Evolutionary conservation across 2,888 invertebrate genomes (phyloP).

Genomic region (Phanerotoma sp.): DNA sequence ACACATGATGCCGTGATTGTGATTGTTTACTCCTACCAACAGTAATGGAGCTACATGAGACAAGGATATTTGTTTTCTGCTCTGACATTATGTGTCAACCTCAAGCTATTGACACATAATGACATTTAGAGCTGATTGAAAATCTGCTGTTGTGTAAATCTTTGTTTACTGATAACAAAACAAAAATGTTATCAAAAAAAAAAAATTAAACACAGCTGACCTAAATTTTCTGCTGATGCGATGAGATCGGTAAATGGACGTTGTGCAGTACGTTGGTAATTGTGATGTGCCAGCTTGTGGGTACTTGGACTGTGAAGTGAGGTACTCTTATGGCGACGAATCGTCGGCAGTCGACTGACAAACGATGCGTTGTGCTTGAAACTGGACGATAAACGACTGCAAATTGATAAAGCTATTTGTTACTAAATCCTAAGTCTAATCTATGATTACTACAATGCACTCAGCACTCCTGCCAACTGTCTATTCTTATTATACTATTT

Average conservation of each 20-base stretch:
- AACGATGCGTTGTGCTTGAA: slow-evolving; percentile 94
- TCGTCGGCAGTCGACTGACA: slow-evolving; percentile 86
- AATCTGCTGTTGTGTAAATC: neutral
- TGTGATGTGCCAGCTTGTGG: slow-evolving; percentile 61
- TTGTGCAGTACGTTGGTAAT: slow-evolving; percentile 54
- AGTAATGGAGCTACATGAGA: slow-evolving; percentile 24
- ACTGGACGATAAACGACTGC: slow-evolving; percentile 72
- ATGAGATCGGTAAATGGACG: slow-evolving; percentile 71
- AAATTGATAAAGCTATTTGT: slow-evolving; percentile 17
- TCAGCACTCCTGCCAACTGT: too few species aligned
- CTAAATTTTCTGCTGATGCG: slow-evolving; percentile 74
- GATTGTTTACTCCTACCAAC: slow-evolving; percentile 36
- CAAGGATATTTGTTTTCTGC: slow-evolving; percentile 10
- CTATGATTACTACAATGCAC: too few species aligned
- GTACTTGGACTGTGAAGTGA: slow-evolving; percentile 75
- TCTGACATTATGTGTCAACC: neutral
- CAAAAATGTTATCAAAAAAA: neutral
- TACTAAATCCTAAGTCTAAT: neutral
- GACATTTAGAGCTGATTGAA: neutral
- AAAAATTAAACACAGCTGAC: slow-evolving; percentile 54
- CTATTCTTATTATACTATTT: too few species aligned
- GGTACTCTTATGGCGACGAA: slow-evolving; percentile 78
- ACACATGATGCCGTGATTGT: slow-evolving; percentile 38
- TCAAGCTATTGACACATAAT: neutral
- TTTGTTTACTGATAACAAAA: neutral